Conservation (phyloP, 2,888 invertebrate species). For the Marronus borbonicus region DNA sequence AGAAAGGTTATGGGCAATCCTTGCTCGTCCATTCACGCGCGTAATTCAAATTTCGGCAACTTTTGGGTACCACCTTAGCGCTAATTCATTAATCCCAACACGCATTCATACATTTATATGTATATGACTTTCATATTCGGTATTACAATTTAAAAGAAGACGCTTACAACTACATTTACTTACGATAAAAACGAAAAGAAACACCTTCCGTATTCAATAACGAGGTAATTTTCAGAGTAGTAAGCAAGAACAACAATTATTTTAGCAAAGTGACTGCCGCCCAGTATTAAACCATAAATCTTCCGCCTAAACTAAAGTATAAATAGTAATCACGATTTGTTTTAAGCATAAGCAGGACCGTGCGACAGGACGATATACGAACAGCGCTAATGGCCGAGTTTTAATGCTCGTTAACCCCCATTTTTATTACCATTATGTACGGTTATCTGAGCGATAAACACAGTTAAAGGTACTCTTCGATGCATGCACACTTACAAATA, state of each 20-base stretch:
- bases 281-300: constrained; percentile 47
- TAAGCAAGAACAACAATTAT: constrained; percentile 20
- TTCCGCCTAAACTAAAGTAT: constrained; percentile 48
- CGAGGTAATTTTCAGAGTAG: constrained; percentile 3
- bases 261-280: constrained; percentile 22
- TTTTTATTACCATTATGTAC: constrained; percentile 59
- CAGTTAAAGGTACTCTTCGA: constrained; percentile 52
- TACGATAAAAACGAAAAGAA: no score
- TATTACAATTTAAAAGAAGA: no score
- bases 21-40: no score
- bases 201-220: not conserved
- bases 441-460: constrained; percentile 56
- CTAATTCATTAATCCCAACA: no score
- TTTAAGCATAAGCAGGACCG: constrained; percentile 52
- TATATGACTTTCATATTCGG: no score
- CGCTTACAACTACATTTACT: no score
- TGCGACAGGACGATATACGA: constrained; percentile 55
- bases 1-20: no score
- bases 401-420: constrained; percentile 60
- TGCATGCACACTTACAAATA: constrained; percentile 47
- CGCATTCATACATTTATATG: no score
- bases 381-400: constrained; percentile 59
- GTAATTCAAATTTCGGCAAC: no score
- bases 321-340: constrained; percentile 51
- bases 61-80: no score